These are phyloP conservation scores for Phania funesta DNA, from an alignment of 2,888 invertebrate species.

Conservation along the genomic window DNA sequence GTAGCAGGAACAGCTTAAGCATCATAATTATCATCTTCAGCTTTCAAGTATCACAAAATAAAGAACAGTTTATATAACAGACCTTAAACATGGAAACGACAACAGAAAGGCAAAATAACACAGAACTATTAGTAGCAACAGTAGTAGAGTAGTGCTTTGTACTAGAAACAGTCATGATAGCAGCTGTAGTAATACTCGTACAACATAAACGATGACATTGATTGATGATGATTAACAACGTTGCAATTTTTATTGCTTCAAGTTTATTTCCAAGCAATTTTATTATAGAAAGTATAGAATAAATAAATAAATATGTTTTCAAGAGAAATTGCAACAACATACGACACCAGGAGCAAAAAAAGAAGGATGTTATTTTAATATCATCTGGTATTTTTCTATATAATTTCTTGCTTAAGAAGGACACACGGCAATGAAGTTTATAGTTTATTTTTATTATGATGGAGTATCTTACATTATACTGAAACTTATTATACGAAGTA, in stretches of 20 bases:
- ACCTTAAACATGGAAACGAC: neutral
- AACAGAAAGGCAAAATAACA: neutral
- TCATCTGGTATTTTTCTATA: constrained; percentile 4
- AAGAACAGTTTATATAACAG: constrained; percentile 44
- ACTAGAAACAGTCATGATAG: constrained; percentile 9
- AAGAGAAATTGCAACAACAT: neutral
- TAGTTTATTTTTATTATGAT: constrained; percentile 23
- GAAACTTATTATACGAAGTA: no score
- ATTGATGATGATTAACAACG: constrained; percentile 81
- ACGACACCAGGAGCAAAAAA: neutral
- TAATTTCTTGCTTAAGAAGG: neutral
- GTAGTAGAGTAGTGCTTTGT: constrained; percentile 1
- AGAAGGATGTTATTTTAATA: neutral
- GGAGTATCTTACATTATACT: neutral
- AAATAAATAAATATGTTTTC: constrained; percentile 5
- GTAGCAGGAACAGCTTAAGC: constrained; percentile 30
- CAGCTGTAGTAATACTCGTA: constrained; percentile 11
- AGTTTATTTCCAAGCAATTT: constrained; percentile 70
- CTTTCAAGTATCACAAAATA: constrained; percentile 30
- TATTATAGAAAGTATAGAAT: constrained; percentile 41
- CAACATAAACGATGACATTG: constrained; percentile 77
- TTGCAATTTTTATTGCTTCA: constrained; percentile 79
- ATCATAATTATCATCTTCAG: constrained; percentile 13
- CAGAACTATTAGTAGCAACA: constrained; percentile 26
- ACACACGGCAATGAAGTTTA: constrained; percentile 5